These are phyloP conservation scores for Cerastis rubricosa DNA, from an alignment of 2,888 invertebrate genomes.

Conservation along the genomic window DNA sequence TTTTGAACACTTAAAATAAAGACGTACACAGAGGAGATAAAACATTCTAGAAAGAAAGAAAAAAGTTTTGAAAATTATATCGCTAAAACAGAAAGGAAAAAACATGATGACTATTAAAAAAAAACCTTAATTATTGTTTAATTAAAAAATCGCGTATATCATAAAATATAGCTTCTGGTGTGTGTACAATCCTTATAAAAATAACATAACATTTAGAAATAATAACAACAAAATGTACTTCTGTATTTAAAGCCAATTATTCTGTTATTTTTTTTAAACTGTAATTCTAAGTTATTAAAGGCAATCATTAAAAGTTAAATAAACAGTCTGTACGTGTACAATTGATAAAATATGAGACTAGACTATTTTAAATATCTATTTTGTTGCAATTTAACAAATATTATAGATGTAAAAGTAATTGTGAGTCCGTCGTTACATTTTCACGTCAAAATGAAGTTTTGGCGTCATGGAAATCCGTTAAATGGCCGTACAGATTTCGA, in stretches of 20 bases:
- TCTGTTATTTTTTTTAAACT: not conserved
- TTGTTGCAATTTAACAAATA: not conserved
- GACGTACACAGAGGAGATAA: constrained; percentile 68
- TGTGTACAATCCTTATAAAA: constrained; percentile 67
- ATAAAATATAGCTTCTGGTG: constrained; percentile 43
- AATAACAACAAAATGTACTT: constrained; percentile 67
- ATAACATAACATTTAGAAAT: constrained; percentile 62
- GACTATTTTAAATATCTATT: not conserved
- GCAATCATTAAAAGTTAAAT: constrained; percentile 11
- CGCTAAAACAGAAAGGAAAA: not conserved
- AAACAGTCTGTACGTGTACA: constrained; percentile 24
- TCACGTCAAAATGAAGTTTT: not conserved
- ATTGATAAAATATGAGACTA: constrained; percentile 5
- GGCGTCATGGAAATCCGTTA: not conserved
- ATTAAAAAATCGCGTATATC: constrained; percentile 21
- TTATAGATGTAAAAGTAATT: not conserved
- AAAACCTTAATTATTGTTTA: constrained; percentile 14
- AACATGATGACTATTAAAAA: not conserved
- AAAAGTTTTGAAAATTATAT: not conserved
- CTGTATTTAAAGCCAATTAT: constrained; percentile 2
- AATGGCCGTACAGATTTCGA: not conserved
- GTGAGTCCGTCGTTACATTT: not conserved
- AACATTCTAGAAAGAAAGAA: constrained; percentile 10
- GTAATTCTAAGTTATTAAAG: not conserved
- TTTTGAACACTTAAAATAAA: constrained; percentile 72